phyloP scores from a whole-genome alignment of 2,113 vertebrate genomes.

The Herpetotheres cachinnans region DNA sequence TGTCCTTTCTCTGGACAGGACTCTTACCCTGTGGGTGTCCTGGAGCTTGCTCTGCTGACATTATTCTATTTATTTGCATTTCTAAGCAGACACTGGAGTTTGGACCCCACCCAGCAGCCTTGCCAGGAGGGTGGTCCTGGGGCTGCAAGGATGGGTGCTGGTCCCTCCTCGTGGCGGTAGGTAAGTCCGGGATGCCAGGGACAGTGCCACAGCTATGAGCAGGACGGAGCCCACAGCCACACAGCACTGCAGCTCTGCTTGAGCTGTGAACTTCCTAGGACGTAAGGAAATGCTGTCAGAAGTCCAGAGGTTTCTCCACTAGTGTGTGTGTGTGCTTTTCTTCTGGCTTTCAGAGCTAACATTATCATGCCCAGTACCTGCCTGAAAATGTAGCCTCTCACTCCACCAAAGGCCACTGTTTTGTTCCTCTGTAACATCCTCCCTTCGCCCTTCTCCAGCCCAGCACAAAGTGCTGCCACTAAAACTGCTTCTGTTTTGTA shows the following conservation, averaged over 20 bases:
- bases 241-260: background rate
- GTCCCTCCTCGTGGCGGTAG: background rate
- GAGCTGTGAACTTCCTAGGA: background rate
- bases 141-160: background rate
- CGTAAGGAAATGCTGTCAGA: background rate
- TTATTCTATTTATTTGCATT: background rate
- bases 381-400: background rate
- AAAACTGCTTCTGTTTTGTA: background rate
- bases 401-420: background rate
- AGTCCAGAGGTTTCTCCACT: background rate
- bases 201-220: background rate
- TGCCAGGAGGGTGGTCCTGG: background rate
- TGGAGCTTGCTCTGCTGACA: background rate
- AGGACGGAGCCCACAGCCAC: rapidly evolving
- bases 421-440: background rate
- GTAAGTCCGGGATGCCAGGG: background rate
- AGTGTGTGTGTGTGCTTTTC: background rate
- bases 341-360: background rate
- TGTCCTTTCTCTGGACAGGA: background rate
- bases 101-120: background rate
- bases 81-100: background rate
- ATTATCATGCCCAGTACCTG: background rate
- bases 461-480: background rate
- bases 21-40: rapidly evolving
- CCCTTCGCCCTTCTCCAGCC: background rate